phyloP scores from a whole-genome alignment of 2,113 vertebrate genomes.

The Prolemur simus region DNA sequence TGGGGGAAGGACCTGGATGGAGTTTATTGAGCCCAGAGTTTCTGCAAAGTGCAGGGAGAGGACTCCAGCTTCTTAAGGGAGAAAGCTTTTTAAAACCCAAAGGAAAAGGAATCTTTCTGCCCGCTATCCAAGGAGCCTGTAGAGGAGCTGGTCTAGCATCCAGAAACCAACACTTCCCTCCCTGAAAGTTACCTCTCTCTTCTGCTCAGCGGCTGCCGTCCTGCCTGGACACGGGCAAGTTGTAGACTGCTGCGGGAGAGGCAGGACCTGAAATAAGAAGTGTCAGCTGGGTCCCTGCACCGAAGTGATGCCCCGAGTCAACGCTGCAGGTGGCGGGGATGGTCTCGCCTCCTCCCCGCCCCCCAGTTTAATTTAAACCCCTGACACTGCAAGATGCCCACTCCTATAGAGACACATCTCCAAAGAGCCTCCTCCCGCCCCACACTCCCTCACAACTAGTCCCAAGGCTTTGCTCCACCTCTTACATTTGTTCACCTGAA shows the following conservation, averaged over 20 bases:
- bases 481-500: constrained; percentile 67
- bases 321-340: constrained; percentile 59
- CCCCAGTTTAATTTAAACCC: constrained; percentile 75
- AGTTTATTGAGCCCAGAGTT: constrained; percentile 71
- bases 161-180: not conserved
- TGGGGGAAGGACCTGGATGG: not conserved
- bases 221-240: constrained; percentile 76
- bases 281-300: constrained; percentile 79
- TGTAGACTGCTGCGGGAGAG: constrained; percentile 74
- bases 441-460: not conserved
- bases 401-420: constrained; percentile 61
- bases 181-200: constrained; percentile 71
- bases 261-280: constrained; percentile 77
- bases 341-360: not conserved
- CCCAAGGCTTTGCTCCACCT: not conserved
- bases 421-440: not conserved
- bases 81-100: not conserved
- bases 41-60: constrained; percentile 49
- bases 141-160: not conserved
- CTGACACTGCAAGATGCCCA: constrained; percentile 83
- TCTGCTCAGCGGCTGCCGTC: not conserved
- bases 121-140: accelerated
- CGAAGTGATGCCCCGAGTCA: constrained; percentile 70
- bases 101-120: not conserved
- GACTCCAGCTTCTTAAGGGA: not conserved